Evolutionary conservation across 1,140 invertebrate genomes (phyloP).

Genomic region (Laupala kohalensis): DNA sequence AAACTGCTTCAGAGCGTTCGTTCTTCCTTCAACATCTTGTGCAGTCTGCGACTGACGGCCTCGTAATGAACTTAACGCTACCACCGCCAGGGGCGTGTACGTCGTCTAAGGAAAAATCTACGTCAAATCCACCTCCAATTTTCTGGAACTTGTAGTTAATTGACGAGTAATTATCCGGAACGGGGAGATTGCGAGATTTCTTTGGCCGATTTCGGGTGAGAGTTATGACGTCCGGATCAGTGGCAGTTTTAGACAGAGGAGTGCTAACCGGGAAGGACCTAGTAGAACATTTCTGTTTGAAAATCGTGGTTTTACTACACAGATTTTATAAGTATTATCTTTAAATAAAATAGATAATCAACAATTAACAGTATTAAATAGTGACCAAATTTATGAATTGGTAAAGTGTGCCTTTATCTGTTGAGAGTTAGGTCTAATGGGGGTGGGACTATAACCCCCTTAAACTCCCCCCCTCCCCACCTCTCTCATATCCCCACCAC

Average conservation of each 20-base stretch:
- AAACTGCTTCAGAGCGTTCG: not conserved
- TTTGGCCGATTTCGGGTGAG: too few species aligned
- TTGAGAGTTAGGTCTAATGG: too few species aligned
- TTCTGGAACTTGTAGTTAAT: not conserved
- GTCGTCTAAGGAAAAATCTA: not conserved
- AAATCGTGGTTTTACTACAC: not conserved
- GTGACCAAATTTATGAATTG: too few species aligned
- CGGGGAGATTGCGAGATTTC: not conserved
- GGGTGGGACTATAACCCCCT: too few species aligned
- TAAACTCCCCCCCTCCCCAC: too few species aligned
- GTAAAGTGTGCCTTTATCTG: too few species aligned
- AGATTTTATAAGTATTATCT: not conserved
- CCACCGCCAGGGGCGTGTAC: too few species aligned
- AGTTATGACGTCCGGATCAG: not conserved
- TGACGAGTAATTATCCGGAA: not conserved
- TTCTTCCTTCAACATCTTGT: not conserved
- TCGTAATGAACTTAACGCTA: not conserved
- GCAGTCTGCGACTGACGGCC: not conserved
- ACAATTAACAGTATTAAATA: not conserved
- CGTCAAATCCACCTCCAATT: not conserved
- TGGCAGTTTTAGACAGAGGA: too few species aligned
- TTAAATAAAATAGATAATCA: not conserved
- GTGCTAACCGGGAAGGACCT: too few species aligned
- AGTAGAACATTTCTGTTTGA: not conserved
- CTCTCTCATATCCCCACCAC: too few species aligned